Base-by-base conservation (phyloP, 2,113 vertebrate species). In the Climacteris rufus region DNA sequence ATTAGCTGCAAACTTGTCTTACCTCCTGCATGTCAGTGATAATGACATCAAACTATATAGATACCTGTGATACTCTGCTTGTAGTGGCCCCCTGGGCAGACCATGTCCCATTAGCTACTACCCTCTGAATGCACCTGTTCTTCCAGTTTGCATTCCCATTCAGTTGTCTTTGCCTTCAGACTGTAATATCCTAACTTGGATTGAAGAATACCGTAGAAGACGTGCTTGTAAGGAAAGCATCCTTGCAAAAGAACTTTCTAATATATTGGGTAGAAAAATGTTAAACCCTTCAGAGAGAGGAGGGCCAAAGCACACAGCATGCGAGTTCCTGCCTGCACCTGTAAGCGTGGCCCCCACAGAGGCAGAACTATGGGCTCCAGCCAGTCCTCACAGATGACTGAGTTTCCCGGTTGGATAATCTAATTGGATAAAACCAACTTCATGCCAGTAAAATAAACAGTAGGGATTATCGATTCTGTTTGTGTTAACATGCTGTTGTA, bases 291-390 rank as follows among this genome's bases (percentile, higher is more conserved):
- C 19, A 50, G 47, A 70, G 63, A 47, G n/a, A 2, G 33, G 39
- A 52, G 60, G 61, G 47, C 20, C 39, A 65, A 27, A 90, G 57
- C 61, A 13, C 4, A 7, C 21, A 2, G 11, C 13, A 7, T 14
- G 39, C 0, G 27, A 49, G 59, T 71, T 23, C 15, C 33, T 63
- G 78, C 35, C 33, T 39, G 30, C 23, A 24, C 52, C n/a, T 5
- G 2, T 22, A 33, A 89, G 42, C 1, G 0, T 39, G 53, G n/a
- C 6, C 45, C 80, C 45, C 1, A 1, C 6, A 50, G 40, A 52
- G 50, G 33, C 66, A 91, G 50, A 80, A 13, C 23, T 40, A 17
- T 40, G 28, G 30, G 18, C 68, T 83, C n/a, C 68, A 53, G 54
- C n/a, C 68, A 39, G 64, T 81, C 83, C 59, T 0, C 7, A 50